These are phyloP conservation scores for Euwallacea fornicatus DNA, from an alignment of 1,140 invertebrate genomes.

Conservation along the genomic window DNA sequence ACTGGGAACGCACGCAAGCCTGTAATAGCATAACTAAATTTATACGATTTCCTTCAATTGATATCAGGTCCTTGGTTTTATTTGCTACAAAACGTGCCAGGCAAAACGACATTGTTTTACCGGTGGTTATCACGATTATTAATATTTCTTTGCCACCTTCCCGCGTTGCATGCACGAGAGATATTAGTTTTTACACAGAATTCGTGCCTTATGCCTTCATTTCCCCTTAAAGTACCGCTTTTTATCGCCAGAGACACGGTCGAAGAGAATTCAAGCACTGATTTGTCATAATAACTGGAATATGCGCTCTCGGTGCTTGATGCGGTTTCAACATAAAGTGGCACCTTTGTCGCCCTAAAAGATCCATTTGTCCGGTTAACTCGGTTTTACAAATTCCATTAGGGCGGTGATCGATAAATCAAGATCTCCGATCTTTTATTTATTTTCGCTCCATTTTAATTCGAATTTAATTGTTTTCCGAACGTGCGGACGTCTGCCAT, in stretches of 20 bases:
- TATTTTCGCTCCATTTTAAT: constrained; percentile 9
- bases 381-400: constrained; percentile 14
- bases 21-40: constrained; percentile 17
- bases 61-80: constrained; percentile 14
- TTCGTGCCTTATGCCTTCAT: constrained; percentile 6
- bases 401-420: constrained; percentile 3
- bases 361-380: constrained; percentile 3
- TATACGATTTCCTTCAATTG: constrained; percentile 24
- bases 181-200: constrained; percentile 14
- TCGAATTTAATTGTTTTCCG: constrained; percentile 11
- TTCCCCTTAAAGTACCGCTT: too few relatives aligned
- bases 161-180: constrained; percentile 8
- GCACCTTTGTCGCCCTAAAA: constrained; percentile 1
- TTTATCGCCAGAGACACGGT: not conserved
- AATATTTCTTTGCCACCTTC: constrained; percentile 21
- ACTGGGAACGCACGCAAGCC: constrained; percentile 3
- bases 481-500: not conserved
- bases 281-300: too few relatives aligned
- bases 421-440: constrained; percentile 8
- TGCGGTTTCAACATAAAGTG: not conserved
- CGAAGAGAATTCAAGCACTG: not conserved
- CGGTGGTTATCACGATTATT: constrained; percentile 14
- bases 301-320: not conserved
- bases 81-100: constrained; percentile 11
- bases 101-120: constrained; percentile 20